phyloP scores from a whole-genome alignment of 2,113 vertebrate species.

The Halichoerus grypus region DNA sequence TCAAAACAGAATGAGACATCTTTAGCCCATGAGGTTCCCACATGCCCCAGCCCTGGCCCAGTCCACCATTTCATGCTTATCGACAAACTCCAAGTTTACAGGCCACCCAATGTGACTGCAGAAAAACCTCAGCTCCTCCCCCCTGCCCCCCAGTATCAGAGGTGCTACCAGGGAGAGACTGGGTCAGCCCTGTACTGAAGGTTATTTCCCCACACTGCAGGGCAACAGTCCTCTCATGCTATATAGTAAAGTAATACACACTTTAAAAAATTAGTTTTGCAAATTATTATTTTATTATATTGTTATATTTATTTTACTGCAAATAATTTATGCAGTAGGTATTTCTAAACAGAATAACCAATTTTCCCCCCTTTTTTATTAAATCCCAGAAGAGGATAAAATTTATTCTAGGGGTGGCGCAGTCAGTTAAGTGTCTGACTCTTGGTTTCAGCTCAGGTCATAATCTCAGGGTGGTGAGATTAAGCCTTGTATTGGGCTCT shows the following conservation, averaged over 20 bases:
- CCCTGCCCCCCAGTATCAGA: background rate
- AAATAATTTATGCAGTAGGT: conserved; percentile 28
- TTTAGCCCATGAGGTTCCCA: background rate
- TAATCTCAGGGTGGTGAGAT: background rate
- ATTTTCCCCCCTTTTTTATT: background rate
- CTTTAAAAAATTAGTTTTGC: background rate
- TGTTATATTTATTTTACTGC: background rate
- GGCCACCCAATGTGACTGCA: background rate
- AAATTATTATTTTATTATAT: background rate
- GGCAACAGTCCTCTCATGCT: background rate
- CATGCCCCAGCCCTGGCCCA: fast-evolving
- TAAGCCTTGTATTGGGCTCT: background rate
- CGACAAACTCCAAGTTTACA: background rate
- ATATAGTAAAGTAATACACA: background rate
- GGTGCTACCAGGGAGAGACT: background rate
- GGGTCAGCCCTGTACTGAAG: background rate
- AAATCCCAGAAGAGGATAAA: background rate
- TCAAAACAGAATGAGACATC: background rate
- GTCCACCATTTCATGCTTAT: background rate
- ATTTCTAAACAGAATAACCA: conserved; percentile 32
- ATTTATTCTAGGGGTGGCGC: background rate
- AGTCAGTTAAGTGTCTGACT: background rate
- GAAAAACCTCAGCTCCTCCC: background rate
- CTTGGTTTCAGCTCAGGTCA: background rate
- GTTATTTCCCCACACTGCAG: background rate